These are phyloP conservation scores for Cheilosia scutellata DNA, from an alignment of 2,888 invertebrate species.

Conservation along the genomic window DNA sequence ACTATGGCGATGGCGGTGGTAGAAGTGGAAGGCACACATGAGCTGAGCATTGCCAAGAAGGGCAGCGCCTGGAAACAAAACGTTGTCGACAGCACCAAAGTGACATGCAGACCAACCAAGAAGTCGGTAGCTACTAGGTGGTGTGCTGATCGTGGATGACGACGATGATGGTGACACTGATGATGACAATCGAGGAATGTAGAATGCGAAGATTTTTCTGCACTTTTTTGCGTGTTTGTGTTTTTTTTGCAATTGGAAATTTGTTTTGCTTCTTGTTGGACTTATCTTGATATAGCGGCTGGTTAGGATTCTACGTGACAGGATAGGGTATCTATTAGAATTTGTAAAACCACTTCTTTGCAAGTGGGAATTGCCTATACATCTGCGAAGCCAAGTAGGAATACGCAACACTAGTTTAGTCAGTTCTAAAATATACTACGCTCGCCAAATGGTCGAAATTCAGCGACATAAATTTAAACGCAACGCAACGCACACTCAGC, in stretches of 20 bases:
- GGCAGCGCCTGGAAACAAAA: constrained; percentile 68
- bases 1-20: constrained; percentile 21
- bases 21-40: constrained; percentile 33
- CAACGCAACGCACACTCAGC: too few species aligned
- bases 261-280: constrained; percentile 4
- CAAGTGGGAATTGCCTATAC: too few species aligned
- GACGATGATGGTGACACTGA: constrained; percentile 55
- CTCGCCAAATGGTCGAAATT: too few species aligned
- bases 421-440: too few species aligned
- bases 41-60: constrained; percentile 55
- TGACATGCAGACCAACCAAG: constrained; percentile 73
- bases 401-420: too few species aligned
- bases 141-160: constrained; percentile 36
- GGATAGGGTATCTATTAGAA: too few species aligned
- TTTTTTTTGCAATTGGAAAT: neutral
- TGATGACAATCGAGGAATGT: constrained; percentile 44
- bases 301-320: too few species aligned
- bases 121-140: constrained; percentile 46
- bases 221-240: neutral
- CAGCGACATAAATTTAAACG: too few species aligned
- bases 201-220: neutral
- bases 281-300: neutral
- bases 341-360: too few species aligned
- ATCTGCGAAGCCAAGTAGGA: too few species aligned
- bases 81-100: constrained; percentile 60